Evolutionary conservation across 1,140 invertebrate species (phyloP), one percentile per base, ranked within the genome.

Genomic region (Drosophila seguyi): DNA sequence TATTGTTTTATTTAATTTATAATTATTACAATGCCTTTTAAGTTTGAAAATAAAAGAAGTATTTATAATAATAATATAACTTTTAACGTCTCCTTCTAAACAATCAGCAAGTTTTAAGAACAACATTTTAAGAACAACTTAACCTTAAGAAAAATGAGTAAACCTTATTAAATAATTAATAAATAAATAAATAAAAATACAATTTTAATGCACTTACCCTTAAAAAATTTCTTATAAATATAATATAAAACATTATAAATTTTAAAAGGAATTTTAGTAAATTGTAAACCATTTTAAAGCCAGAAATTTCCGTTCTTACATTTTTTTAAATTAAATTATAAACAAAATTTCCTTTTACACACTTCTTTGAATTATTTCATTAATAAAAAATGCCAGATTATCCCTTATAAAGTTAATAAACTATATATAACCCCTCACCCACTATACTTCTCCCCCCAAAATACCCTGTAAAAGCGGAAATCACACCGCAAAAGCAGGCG

Each of bases 401-500:
- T 45, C 3, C 6, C 22, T 22, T 45, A 42, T 13, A 20, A 42
- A 20, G 13, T 16, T 16, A 45, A 25, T 45, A 45, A 45, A 45
- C 13, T 25, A 47, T 16, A 20, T 13, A 18, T 20, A 22, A 22
- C 11, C 6, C 0, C 1, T 22, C 42, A 47, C 44, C 34, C 42
- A 57, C 47, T 45, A 41, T 18, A 0, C 39, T n/a, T 16, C 2
- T 13, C 14, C 42, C 44, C 48, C 14, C 8, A 22, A 5, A n/a
- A 34, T 63, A 66, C 61, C 73, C 72, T 74, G 38, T 62, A 63
- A 48, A 45, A 65, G 52, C 57, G 47, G 56, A 75, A 79, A 84
- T 80, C 53, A 62, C 62, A 80, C 77, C 60, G 63, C n/a, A 78
- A 81, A 85, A 86, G 74, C 82, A 85, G 74, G 82, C 82, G 68